Percentiles rank a stretch among this genome's conserved stretches.
These are phyloP conservation scores for Drosophila tripunctata DNA, from an alignment of 2,888 invertebrate species.

Conservation along the genomic window DNA sequence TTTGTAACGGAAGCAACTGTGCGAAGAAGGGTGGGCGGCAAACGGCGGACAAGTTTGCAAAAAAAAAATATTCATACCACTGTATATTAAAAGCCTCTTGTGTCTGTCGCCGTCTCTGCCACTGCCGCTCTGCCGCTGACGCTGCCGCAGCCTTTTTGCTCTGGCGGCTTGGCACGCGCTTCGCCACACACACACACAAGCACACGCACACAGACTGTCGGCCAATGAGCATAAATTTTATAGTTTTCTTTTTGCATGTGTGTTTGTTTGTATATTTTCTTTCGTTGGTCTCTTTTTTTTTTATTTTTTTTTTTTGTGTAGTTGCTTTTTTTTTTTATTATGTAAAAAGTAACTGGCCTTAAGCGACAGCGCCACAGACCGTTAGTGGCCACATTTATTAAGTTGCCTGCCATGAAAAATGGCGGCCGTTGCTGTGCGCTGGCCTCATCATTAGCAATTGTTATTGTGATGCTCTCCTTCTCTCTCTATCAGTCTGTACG, in stretches of 20 bases:
- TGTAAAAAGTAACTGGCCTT: constrained; percentile 59
- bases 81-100: too few relatives aligned
- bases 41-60: constrained; percentile 36
- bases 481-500: too few relatives aligned
- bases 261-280: constrained; percentile 17
- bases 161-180: constrained; percentile 53
- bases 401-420: constrained; percentile 22
- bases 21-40: constrained; percentile 20
- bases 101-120: constrained; percentile 26
- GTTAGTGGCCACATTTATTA: constrained; percentile 47
- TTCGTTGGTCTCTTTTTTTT: constrained; percentile 17
- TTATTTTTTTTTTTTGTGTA: constrained; percentile 15
- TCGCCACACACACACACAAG: constrained; percentile 32
- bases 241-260: constrained; percentile 40
- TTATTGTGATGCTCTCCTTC: background rate
- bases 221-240: constrained; percentile 56
- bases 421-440: constrained; percentile 7
- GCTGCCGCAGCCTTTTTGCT: constrained; percentile 2
- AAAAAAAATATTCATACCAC: too few relatives aligned
- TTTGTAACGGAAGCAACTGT: constrained; percentile 72
- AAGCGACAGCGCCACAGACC: constrained; percentile 44
- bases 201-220: too few relatives aligned
- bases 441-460: constrained; percentile 12
- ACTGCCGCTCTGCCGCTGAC: background rate
- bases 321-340: constrained; percentile 46